Conservation (phyloP, 2,797 vertebrate genomes). For the Xenentodon cancila region DNA sequence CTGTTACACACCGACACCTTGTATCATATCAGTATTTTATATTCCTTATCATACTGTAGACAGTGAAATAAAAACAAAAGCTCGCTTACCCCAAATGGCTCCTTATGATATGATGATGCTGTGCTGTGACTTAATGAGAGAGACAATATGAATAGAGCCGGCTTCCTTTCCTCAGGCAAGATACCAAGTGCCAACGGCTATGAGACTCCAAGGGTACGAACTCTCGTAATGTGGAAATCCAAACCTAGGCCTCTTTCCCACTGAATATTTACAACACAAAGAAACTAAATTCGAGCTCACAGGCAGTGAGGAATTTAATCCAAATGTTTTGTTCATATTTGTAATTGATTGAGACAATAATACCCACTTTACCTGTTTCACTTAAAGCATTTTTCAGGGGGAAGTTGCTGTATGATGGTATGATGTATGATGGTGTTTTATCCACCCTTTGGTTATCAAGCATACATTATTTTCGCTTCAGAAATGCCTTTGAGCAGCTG, state of each 20-base stretch:
- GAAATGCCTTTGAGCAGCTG: conserved; percentile 55
- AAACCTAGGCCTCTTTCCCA: conserved; percentile 27
- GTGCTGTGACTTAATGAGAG: conserved; percentile 67
- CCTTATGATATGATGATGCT: conserved; percentile 71
- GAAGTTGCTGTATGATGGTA: background rate
- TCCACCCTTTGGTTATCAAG: background rate
- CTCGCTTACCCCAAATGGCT: conserved; percentile 37
- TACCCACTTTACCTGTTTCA: conserved; percentile 3
- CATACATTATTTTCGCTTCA: background rate
- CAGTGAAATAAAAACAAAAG: conserved; percentile 51
- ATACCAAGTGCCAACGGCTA: conserved; percentile 72
- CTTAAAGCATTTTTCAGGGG: background rate
- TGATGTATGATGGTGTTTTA: background rate
- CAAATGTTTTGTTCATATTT: conserved; percentile 46
- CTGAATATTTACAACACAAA: conserved; percentile 32
- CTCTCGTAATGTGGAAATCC: conserved; percentile 63
- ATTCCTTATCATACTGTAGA: conserved; percentile 65
- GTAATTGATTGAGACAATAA: conserved; percentile 40
- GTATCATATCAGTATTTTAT: conserved; percentile 50
- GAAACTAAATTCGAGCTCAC: conserved; percentile 18
- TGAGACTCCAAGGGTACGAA: conserved; percentile 58
- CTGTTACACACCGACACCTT: background rate
- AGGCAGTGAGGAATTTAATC: conserved; percentile 50
- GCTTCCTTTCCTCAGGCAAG: conserved; percentile 72
- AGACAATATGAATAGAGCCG: conserved; percentile 56